Conservation (phyloP, 2,113 vertebrate genomes). For the Lynx canadensis region DNA sequence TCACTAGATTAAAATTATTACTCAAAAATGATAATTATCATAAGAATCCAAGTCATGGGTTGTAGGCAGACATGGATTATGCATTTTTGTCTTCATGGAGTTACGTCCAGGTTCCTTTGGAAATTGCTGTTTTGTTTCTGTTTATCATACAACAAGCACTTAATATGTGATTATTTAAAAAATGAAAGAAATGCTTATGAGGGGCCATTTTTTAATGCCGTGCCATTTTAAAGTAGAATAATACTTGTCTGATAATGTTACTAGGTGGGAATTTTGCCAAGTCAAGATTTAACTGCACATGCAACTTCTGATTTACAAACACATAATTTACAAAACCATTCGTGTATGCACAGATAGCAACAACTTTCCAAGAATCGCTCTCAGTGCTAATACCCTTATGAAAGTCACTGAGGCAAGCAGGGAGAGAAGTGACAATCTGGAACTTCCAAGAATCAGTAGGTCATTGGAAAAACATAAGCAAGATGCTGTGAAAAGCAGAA, state of each 20-base stretch:
- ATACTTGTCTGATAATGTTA: background rate
- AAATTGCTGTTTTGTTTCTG: background rate
- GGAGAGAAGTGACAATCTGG: background rate
- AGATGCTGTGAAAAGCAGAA: background rate
- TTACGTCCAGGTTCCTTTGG: background rate
- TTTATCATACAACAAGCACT: background rate
- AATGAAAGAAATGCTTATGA: background rate
- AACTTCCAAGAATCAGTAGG: background rate
- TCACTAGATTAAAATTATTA: background rate
- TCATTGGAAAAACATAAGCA: background rate
- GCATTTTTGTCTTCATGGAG: fast-evolving
- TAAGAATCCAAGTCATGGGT: background rate
- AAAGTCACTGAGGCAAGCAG: background rate
- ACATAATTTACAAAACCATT: background rate
- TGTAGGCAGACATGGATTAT: background rate
- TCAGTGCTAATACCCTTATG: background rate
- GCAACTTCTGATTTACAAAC: background rate
- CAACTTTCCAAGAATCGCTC: background rate
- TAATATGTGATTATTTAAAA: background rate
- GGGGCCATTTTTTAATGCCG: background rate
- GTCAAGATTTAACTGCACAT: background rate
- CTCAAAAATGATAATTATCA: background rate
- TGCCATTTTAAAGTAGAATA: background rate
- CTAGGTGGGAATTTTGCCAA: background rate
- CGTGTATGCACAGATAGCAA: background rate